Conservation (phyloP, 2,113 vertebrate genomes). For the Heliornis fulica region DNA sequence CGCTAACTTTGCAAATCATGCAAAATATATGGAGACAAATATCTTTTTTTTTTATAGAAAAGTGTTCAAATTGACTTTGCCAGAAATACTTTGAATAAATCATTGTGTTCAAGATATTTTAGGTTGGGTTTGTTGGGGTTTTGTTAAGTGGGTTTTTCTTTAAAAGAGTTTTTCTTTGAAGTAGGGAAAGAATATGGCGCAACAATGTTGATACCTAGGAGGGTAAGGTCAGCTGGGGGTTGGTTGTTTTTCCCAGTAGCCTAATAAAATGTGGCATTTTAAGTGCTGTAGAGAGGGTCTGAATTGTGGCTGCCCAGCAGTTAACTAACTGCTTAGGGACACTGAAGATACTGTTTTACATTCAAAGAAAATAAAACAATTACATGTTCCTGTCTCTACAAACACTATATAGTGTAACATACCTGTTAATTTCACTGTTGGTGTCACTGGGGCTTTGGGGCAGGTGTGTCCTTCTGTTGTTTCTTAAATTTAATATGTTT, state of each 20-base stretch:
- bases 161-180: background rate
- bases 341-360: background rate
- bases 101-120: background rate
- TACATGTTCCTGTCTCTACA: background rate
- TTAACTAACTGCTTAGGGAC: background rate
- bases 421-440: background rate
- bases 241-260: background rate
- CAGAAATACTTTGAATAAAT: background rate
- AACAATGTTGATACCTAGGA: background rate
- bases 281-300: background rate
- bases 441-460: background rate
- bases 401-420: background rate
- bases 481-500: background rate
- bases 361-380: background rate
- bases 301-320: background rate
- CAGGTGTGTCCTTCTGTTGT: background rate
- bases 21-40: background rate
- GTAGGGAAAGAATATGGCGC: background rate
- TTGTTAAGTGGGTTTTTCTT: background rate
- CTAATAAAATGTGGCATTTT: conserved; percentile 48
- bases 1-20: background rate
- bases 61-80: background rate
- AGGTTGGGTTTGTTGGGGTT: background rate
- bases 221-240: background rate
- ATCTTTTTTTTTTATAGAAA: background rate